phyloP scores from a whole-genome alignment of 2,113 vertebrate genomes.

The Sylvia atricapilla region DNA sequence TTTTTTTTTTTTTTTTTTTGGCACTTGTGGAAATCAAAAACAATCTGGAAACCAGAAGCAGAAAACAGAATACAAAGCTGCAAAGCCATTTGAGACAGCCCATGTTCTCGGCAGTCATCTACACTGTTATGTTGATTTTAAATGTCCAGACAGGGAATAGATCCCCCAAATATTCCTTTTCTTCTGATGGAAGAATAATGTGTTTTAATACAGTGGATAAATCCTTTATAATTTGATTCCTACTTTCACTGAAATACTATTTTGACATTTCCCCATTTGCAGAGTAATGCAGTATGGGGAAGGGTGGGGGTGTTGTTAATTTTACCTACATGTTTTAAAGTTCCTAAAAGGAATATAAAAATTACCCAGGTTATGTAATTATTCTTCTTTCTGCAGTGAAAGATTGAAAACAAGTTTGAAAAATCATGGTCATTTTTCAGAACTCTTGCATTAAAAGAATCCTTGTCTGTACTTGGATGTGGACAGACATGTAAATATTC shows the following conservation, averaged over 20 bases:
- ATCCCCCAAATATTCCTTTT: not conserved
- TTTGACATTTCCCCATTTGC: not conserved
- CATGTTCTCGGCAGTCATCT: not conserved
- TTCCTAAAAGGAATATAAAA: not conserved
- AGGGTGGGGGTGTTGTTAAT: not conserved
- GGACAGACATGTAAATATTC: accelerated
- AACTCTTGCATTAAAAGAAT: not conserved
- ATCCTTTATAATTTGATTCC: not conserved
- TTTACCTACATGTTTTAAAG: not conserved
- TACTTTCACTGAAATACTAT: not conserved
- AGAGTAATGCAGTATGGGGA: not conserved
- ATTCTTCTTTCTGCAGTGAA: not conserved
- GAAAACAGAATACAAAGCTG: not conserved
- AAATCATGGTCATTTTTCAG: not conserved
- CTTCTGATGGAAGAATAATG: not conserved
- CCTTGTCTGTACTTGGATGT: accelerated
- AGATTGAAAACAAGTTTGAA: not conserved
- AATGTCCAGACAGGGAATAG: not conserved
- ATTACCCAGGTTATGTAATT: not conserved
- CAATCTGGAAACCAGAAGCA: not conserved
- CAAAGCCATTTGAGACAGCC: not conserved
- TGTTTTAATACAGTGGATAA: not conserved
- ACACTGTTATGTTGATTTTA: not conserved
- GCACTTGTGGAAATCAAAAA: not conserved
- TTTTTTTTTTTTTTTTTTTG: not conserved